Base-by-base conservation (phyloP, 64 coral and sea anemone genomes). In the Porites lutea region DNA sequence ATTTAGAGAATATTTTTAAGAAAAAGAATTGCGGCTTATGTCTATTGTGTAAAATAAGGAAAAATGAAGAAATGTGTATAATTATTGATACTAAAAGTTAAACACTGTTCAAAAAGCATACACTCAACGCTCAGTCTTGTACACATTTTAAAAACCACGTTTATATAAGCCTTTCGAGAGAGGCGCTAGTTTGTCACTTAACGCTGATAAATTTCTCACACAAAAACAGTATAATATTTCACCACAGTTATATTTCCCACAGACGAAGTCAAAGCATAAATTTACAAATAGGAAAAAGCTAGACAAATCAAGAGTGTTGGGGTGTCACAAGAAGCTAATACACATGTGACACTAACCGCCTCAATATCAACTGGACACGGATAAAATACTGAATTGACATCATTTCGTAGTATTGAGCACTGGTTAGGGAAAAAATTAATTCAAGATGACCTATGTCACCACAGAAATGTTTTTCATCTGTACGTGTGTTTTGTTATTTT, bases 201-300 rank as follows among this genome's bases (percentile, higher is more conserved):
- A 19, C 81, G 64, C 81, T 84, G 81, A 84, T 84, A 84, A 84
- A 84, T 84, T 84, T 84, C 81, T 68, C 81, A 84, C 81, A 63
- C 61, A 84, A 84, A 15, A 63, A 68, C 18, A 47, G 63, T 69
- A 52, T 84, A 84, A 84, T 84, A 84, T 84, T 84, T 84, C 81
- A 67, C 15, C 63, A 84, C 48, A 84, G 62, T 68, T 84, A 84
- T 84, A 84, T 68, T 80, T 84, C 81, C 81, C 81, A 84, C 81
- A 84, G 81, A 84, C 63, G 46, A 84, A 84, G 81, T 84, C 81
- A 84, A 84, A 84, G 81, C 81, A 68, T 68, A 68, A 83, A 84
- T 84, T 84, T 84, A 84, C 69, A 84, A 84, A 84, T 84, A 84
- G 81, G 81, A 13, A 69, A 83, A 67, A 84, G 47, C 48, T 69